These are phyloP conservation scores for Mesochorus sp. DNA, from an alignment of 2,888 invertebrate species.

Conservation along the genomic window DNA sequence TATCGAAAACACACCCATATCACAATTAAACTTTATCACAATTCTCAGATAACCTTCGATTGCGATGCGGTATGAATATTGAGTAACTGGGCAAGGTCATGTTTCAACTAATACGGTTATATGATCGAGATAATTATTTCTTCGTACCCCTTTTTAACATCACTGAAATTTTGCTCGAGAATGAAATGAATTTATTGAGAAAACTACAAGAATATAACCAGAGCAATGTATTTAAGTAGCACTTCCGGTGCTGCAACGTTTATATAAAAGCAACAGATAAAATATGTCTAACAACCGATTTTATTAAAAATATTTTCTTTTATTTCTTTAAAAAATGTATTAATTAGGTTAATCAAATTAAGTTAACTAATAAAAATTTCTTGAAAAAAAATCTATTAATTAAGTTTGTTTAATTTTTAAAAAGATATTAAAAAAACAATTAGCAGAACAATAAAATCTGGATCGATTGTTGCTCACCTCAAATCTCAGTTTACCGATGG, in stretches of 20 bases:
- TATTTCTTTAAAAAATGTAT: too few relatives aligned
- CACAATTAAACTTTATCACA: neutral
- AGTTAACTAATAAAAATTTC: too few relatives aligned
- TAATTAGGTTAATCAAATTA: too few relatives aligned
- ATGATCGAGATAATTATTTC: constrained; percentile 1
- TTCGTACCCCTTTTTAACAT: neutral
- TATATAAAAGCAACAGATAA: too few relatives aligned
- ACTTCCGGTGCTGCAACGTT: too few relatives aligned
- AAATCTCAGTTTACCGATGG: constrained; percentile 85
- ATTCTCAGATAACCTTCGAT: constrained; percentile 7
- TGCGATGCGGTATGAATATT: neutral
- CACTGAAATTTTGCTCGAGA: neutral
- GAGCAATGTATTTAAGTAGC: too few relatives aligned
- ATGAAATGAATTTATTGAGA: neutral
- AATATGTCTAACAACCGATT: too few relatives aligned
- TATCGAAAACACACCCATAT: too few relatives aligned
- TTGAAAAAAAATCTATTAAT: too few relatives aligned
- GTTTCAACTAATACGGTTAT: neutral
- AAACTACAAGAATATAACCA: too few relatives aligned
- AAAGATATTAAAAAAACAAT: neutral
- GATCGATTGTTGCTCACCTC: constrained; percentile 82
- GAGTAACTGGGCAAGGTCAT: constrained; percentile 19
- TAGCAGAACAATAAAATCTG: neutral
- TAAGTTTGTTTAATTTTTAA: too few relatives aligned
- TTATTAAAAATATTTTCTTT: too few relatives aligned